Evolutionary conservation across 2,113 vertebrate genomes (phyloP), one percentile per base, ranked within the genome.

Genomic region (Corythaixoides concolor): DNA sequence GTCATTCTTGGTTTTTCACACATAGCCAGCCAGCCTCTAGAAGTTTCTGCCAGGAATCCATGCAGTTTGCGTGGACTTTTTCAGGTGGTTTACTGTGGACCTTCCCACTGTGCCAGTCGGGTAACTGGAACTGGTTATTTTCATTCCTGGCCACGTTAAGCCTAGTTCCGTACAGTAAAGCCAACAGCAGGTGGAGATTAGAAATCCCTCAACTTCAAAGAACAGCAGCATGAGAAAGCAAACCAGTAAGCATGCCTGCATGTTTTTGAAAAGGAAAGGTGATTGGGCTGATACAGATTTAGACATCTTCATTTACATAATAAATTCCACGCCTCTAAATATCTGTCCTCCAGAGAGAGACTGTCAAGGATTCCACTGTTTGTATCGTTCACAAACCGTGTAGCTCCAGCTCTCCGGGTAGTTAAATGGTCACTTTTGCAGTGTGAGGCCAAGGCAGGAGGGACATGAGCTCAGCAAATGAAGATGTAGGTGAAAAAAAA

Each of bases 201-300:
- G 26, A 56, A 78, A 58, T 5, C n/a, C n/a, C 15, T 19, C 7
- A 3, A 9, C 24, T 58, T 18, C 43, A 14, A 37, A 35, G 32
- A 58, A 9, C 19, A 35, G 59, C 26, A 28, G 49, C 43, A n/a
- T 3, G 8, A 81, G 39, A 41, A 41, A 15, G 43, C 41, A 52
- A n/a, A 32, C 8, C 19, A 17, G 9, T 6, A 43, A 43, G 22
- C 41, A 5, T 16, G 3, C 2, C 15, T 8, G 43, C 7, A 1
- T 6, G 16, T 2, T 9, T 43, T 68, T 39, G 15, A 39, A 73
- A 63, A 56, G 15, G 12, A 28, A 47, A 64, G 21, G 35, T 20
- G 50, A 8, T 7, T 0, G 1, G 10, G 9, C 23, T 45, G 12
- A 15, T n/a, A 13, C 26, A 24, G 39, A 43, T 21, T 28, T 12